Evolutionary conservation across 2,888 invertebrate genomes (phyloP).

Genomic region (Drosophila flavopinicola): DNA sequence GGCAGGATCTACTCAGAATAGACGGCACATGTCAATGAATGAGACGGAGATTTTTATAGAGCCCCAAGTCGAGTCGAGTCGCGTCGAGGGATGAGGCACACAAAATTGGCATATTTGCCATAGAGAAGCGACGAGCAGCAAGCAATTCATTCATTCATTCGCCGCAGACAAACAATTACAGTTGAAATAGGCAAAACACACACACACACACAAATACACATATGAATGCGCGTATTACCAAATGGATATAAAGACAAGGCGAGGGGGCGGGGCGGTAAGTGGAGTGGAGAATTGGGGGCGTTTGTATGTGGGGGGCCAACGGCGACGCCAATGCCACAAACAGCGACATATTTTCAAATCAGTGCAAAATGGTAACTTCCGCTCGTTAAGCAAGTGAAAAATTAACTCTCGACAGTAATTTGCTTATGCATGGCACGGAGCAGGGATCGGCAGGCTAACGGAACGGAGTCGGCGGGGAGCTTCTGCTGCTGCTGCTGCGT

Average conservation of each 20-base stretch:
- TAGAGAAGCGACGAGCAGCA: conserved; percentile 55
- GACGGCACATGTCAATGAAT: conserved; percentile 74
- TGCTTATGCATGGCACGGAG: conserved; percentile 67
- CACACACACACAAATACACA: conserved; percentile 50
- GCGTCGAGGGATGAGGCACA: conserved; percentile 28
- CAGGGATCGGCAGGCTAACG: conserved; percentile 21
- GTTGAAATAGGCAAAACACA: conserved; percentile 54
- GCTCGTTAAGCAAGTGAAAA: conserved; percentile 84
- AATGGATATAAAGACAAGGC: conserved; percentile 45
- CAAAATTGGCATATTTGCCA: conserved; percentile 75
- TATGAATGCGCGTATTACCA: conserved; percentile 75
- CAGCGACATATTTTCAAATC: conserved; percentile 82
- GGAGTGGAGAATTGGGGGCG: neutral
- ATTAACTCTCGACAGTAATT: conserved; percentile 81
- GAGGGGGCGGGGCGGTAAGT: conserved; percentile 1
- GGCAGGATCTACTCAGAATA: conserved; percentile 34
- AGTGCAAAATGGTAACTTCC: conserved; percentile 83
- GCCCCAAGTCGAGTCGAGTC: no score
- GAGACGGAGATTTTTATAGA: conserved; percentile 44
- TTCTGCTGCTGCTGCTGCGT: conserved; percentile 29
- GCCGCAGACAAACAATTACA: conserved; percentile 76
- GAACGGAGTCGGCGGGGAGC: conserved; percentile 2
- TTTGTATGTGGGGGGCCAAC: conserved; percentile 29
- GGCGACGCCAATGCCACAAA: conserved; percentile 75
- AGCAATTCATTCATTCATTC: conserved; percentile 79